Conservation (phyloP, 2,113 vertebrate species). For the Tragelaphus scriptus region DNA sequence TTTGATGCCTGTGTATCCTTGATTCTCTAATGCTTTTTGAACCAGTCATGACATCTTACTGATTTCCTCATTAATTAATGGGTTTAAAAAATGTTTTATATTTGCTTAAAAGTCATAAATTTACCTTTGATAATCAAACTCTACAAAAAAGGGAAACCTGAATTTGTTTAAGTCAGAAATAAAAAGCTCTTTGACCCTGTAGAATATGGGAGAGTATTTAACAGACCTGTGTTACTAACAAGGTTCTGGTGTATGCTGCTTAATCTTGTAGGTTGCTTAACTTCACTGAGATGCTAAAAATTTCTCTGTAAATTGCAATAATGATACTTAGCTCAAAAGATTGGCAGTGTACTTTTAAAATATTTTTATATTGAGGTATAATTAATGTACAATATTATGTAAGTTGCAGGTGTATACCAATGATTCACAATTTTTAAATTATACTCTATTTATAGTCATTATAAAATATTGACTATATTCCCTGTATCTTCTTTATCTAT, state of each 20-base stretch:
- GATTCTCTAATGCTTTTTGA: not conserved
- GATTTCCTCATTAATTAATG: not conserved
- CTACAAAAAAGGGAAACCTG: not conserved
- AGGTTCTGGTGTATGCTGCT: not conserved
- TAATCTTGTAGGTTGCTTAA: not conserved
- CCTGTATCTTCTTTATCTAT: not conserved
- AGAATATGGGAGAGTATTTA: not conserved
- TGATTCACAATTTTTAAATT: not conserved
- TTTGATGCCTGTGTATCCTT: not conserved
- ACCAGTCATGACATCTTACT: not conserved
- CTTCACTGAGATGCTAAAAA: not conserved
- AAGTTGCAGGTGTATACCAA: not conserved
- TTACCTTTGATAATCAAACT: not conserved
- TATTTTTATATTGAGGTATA: not conserved
- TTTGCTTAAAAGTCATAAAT: not conserved
- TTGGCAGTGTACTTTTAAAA: not conserved
- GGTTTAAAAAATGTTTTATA: not conserved
- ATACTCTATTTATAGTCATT: not conserved
- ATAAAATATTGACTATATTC: not conserved
- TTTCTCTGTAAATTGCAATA: not conserved
- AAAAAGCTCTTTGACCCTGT: not conserved
- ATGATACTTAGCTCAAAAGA: not conserved
- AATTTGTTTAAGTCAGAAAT: not conserved
- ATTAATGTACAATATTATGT: not conserved
- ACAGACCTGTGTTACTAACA: not conserved